Percentiles rank a stretch among this genome's conserved stretches.
Conservation (phyloP, 2,888 invertebrate genomes). For the Drosophila austrosaltans region DNA sequence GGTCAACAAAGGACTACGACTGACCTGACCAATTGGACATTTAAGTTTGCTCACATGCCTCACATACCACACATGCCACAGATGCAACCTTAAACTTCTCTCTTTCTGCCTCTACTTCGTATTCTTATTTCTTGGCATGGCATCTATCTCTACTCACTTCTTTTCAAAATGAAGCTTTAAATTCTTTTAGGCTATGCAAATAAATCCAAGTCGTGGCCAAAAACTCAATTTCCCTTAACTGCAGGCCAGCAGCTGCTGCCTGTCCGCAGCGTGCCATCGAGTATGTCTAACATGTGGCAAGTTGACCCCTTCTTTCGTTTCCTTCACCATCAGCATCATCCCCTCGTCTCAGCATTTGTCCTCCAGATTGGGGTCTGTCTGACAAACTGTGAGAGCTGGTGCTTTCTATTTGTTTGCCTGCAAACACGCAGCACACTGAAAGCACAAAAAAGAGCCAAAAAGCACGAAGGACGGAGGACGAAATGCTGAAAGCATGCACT, state of each 20-base stretch:
- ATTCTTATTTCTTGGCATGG: conserved; percentile 8
- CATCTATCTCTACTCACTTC: conserved; percentile 31
- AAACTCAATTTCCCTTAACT: conserved; percentile 69
- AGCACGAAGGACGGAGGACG: conserved; percentile 44
- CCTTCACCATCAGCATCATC: neutral
- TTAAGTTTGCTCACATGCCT: conserved; percentile 9
- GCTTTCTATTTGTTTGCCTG: conserved; percentile 63
- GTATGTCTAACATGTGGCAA: conserved; percentile 62
- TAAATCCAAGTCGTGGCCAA: conserved; percentile 61
- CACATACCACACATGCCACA: neutral
- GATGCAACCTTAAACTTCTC: neutral
- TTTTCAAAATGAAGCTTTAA: conserved; percentile 35
- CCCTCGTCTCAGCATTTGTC: neutral
- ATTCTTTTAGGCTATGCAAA: conserved; percentile 61
- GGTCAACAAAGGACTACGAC: neutral
- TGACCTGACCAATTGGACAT: conserved; percentile 11
- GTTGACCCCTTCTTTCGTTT: conserved; percentile 37
- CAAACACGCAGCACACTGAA: conserved; percentile 37
- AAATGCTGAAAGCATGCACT: conserved; percentile 62
- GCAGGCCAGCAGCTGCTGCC: conserved; percentile 39
- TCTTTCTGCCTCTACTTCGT: neutral
- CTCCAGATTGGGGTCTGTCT: conserved; percentile 22
- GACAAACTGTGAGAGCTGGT: conserved; percentile 52
- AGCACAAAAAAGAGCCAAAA: conserved; percentile 26
- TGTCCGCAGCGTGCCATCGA: conserved; percentile 45